Evolutionary conservation across 2,888 invertebrate genomes (phyloP).

Genomic region (Tillus elongatus): DNA sequence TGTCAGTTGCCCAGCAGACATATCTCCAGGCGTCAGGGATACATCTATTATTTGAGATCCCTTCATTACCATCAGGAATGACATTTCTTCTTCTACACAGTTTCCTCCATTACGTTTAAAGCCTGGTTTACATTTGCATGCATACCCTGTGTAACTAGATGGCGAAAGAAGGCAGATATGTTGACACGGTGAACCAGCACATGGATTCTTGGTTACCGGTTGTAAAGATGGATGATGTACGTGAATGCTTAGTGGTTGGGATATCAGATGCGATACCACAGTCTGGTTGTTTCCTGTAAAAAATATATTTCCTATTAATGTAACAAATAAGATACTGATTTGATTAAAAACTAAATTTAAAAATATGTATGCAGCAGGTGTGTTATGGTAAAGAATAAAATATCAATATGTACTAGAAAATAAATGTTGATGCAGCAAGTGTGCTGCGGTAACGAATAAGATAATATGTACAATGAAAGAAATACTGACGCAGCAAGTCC

Average conservation of each 20-base stretch:
- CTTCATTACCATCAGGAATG: constrained; percentile 84
- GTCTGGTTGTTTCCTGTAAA: constrained; percentile 73
- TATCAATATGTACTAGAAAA: too few species aligned
- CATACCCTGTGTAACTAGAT: constrained; percentile 56
- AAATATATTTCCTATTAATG: too few species aligned
- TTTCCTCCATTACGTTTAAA: constrained; percentile 59
- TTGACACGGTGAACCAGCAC: constrained; percentile 64
- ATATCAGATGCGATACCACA: constrained; percentile 87
- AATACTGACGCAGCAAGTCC: too few species aligned
- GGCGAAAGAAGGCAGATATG: constrained; percentile 91
- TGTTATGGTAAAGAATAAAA: too few species aligned
- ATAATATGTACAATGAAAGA: too few species aligned
- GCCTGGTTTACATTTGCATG: constrained; percentile 89
- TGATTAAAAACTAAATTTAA: too few species aligned
- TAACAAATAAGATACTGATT: too few species aligned
- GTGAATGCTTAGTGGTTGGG: constrained; percentile 90
- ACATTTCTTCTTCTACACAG: constrained; percentile 75
- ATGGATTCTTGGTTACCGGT: constrained; percentile 70
- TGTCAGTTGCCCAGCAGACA: constrained; percentile 67
- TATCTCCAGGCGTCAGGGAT: constrained; percentile 65
- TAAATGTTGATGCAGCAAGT: too few species aligned
- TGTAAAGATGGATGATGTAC: constrained; percentile 93
- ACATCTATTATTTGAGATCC: constrained; percentile 84
- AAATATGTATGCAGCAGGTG: too few species aligned
- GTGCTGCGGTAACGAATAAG: too few species aligned